phyloP scores from a whole-genome alignment of 2,797 vertebrate genomes.

The Malurus splendens region DNA sequence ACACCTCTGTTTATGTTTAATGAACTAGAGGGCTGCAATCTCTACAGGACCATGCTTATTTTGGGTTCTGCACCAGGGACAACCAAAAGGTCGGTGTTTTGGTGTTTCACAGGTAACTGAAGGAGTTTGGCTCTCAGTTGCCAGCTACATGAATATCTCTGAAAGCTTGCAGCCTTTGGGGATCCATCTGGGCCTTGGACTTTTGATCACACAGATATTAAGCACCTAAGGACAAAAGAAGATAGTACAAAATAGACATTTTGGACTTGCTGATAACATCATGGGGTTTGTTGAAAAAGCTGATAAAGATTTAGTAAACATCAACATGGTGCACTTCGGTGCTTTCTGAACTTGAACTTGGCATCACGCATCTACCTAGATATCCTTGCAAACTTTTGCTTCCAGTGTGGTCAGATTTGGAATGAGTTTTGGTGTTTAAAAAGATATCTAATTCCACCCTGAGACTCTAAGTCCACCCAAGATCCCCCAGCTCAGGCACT shows the following conservation, averaged over 20 bases:
- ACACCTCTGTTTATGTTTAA: neutral
- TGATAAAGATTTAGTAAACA: neutral
- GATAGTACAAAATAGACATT: neutral
- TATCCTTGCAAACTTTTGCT: neutral
- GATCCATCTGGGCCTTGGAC: neutral
- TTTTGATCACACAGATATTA: neutral
- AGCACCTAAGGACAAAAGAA: neutral
- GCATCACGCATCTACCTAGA: neutral
- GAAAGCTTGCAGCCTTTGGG: neutral
- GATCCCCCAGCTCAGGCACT: neutral
- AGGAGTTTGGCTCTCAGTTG: neutral
- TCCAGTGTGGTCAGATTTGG: neutral
- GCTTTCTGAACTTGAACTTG: neutral
- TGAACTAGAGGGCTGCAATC: neutral
- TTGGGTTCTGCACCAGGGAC: neutral
- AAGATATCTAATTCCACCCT: neutral
- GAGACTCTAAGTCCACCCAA: neutral
- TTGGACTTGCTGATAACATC: neutral
- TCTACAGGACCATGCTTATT: neutral
- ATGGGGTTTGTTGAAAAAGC: neutral
- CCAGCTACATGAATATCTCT: neutral
- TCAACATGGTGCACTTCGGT: accelerated
- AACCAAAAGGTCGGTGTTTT: neutral
- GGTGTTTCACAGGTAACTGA: neutral
- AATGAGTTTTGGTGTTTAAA: neutral